A percentile compares a stretch with the other conserved stretches of the same genome.
Conservation (phyloP, 2,113 vertebrate species). For the Synchiropus splendidus region DNA sequence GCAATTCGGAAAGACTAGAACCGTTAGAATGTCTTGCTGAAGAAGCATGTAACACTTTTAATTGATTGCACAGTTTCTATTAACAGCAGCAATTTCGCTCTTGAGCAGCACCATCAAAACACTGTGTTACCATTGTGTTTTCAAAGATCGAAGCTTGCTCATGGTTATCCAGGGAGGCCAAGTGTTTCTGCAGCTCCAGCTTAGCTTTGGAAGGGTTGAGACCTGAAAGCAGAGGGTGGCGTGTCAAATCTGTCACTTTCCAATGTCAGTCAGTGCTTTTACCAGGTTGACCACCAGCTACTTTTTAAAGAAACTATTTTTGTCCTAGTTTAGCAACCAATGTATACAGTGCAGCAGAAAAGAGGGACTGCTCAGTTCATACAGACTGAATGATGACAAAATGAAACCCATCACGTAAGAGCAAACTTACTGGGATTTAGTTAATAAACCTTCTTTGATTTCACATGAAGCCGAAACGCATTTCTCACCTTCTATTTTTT, state of each 20-base stretch:
- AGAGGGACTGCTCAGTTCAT: not conserved
- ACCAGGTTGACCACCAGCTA: too few species aligned
- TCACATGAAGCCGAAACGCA: not conserved
- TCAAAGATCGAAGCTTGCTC: conserved; percentile 90
- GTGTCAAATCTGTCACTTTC: too few species aligned
- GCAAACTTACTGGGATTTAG: not conserved
- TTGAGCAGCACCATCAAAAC: not conserved
- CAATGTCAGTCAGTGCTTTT: too few species aligned
- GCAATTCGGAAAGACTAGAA: too few species aligned
- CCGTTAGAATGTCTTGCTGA: too few species aligned
- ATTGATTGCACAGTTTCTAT: too few species aligned
- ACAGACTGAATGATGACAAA: not conserved
- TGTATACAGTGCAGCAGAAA: not conserved
- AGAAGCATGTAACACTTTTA: too few species aligned
- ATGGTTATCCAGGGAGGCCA: conserved; percentile 82
- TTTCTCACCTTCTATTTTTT: conserved; percentile 83
- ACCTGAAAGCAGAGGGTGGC: too few species aligned
- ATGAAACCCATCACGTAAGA: not conserved
- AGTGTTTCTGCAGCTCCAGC: conserved; percentile 87
- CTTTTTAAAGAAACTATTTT: too few species aligned
- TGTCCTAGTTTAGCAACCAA: too few species aligned
- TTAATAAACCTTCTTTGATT: not conserved
- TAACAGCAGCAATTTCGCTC: not conserved
- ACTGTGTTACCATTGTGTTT: conserved; percentile 77
- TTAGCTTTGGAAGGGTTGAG: conserved; percentile 85